Evolutionary conservation across 2,113 vertebrate species (phyloP).

Genomic region (Chitala chitala): DNA sequence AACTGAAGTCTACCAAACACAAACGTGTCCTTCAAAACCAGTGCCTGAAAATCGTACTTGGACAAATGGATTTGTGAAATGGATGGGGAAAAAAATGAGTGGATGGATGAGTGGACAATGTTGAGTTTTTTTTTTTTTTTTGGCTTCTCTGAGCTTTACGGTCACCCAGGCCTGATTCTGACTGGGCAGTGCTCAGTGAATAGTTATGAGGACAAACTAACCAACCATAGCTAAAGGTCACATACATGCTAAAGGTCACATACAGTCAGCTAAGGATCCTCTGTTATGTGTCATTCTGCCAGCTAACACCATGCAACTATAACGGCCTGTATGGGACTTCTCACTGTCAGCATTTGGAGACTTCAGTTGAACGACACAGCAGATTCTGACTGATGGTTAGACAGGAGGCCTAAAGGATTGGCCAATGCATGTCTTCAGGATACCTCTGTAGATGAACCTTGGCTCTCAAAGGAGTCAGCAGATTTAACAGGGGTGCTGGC

Average conservation of each 20-base stretch:
- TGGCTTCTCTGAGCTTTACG: no score
- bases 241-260: no score
- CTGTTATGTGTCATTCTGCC: background rate
- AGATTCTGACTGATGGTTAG: slow-evolving; percentile 19
- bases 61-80: no score
- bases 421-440: slow-evolving; percentile 56
- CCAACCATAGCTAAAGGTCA: no score
- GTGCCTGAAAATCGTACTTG: background rate
- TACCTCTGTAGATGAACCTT: slow-evolving; percentile 95
- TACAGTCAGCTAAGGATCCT: background rate
- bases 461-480: slow-evolving; percentile 86
- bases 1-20: slow-evolving; percentile 44
- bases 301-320: background rate
- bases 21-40: background rate
- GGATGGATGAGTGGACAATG: background rate
- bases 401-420: slow-evolving; percentile 22
- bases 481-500: slow-evolving; percentile 89
- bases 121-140: no score
- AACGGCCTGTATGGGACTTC: no score
- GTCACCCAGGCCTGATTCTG: background rate
- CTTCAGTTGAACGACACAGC: background rate
- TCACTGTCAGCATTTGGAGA: background rate
- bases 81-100: background rate
- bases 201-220: no score
- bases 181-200: background rate